These are phyloP conservation scores for Polydrusus tereticollis DNA, from an alignment of 2,888 invertebrate species.

Conservation along the genomic window DNA sequence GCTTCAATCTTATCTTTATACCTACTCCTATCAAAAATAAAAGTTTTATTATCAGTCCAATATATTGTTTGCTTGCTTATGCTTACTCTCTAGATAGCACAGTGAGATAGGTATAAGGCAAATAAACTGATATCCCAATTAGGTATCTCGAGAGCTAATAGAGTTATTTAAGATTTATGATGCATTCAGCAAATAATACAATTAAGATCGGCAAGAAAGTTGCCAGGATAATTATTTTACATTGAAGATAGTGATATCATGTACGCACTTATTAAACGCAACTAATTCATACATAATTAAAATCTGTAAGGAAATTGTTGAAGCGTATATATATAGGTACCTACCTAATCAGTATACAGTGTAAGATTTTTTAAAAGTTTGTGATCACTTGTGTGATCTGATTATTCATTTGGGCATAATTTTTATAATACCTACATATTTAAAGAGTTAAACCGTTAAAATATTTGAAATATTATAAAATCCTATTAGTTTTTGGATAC, in stretches of 20 bases:
- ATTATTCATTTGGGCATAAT: too few species aligned
- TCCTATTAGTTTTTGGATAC: too few species aligned
- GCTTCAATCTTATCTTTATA: background rate
- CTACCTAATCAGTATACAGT: too few species aligned
- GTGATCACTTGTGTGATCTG: too few species aligned
- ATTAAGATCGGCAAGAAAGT: background rate
- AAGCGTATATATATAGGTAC: too few species aligned
- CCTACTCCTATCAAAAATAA: constrained; percentile 3
- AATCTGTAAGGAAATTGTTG: too few species aligned
- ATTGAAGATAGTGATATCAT: background rate
- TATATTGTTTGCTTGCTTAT: constrained; percentile 4
- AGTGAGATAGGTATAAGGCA: background rate
- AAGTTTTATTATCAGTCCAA: background rate
- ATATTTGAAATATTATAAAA: too few species aligned
- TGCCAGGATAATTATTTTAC: background rate
- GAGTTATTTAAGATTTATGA: background rate
- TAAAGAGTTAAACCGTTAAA: too few species aligned
- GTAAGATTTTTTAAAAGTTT: too few species aligned
- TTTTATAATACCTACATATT: too few species aligned
- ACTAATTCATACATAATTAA: background rate
- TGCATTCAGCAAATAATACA: background rate
- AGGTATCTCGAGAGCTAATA: background rate
- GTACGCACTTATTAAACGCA: too few species aligned
- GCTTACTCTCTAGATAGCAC: background rate
- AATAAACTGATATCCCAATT: background rate